Evolutionary conservation across 2,888 invertebrate genomes (phyloP).

Genomic region (Diarsia mendica): DNA sequence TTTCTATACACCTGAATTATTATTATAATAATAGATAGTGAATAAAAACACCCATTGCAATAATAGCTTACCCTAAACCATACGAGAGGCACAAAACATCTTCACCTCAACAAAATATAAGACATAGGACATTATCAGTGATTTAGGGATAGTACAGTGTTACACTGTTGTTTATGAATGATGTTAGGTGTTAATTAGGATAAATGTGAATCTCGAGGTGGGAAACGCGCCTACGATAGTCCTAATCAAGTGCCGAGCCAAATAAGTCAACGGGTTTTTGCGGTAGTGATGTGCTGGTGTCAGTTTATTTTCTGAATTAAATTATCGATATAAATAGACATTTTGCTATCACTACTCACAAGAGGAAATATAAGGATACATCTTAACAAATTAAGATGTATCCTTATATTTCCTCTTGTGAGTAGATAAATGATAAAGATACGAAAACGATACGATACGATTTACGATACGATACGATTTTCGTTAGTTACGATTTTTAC

Average conservation of each 20-base stretch:
- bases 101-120: conserved; percentile 11
- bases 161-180: conserved; percentile 56
- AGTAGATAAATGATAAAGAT: too few relatives aligned
- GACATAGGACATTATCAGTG: conserved; percentile 36
- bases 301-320: background rate
- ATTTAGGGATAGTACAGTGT: conserved; percentile 53
- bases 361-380: too few relatives aligned
- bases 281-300: conserved; percentile 57
- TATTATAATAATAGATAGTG: too few relatives aligned
- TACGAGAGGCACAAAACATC: background rate
- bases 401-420: too few relatives aligned
- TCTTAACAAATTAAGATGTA: too few relatives aligned
- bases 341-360: too few relatives aligned
- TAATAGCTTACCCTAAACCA: background rate
- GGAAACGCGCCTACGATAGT: conserved; percentile 79
- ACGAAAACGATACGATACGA: too few relatives aligned
- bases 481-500: too few relatives aligned
- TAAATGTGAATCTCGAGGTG: conserved; percentile 73
- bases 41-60: too few relatives aligned
- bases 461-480: too few relatives aligned
- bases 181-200: conserved; percentile 76
- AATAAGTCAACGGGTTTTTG: conserved; percentile 74
- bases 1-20: too few relatives aligned
- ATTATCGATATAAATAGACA: background rate
- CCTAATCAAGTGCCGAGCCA: conserved; percentile 78